Base-by-base conservation (phyloP, 2,113 vertebrate species). In the Caranx ignobilis region DNA sequence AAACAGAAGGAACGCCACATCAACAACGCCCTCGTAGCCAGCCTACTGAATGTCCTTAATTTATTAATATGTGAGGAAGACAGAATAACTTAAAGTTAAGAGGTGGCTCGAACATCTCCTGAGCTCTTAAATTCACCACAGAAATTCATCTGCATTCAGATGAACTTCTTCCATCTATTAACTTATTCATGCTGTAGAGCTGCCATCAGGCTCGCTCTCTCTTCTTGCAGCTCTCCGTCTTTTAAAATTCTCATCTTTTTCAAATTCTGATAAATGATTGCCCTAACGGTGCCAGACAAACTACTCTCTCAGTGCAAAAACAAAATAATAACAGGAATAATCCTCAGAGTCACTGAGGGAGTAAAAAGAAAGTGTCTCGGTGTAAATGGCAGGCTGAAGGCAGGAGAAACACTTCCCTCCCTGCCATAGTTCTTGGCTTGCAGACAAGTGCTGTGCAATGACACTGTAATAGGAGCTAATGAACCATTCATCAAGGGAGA, bases 391-490 rank as follows among this genome's bases (percentile, higher is more conserved):
- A 65, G 43, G 55, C 50, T 68, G 62, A 67, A 61, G 68, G 61
- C 48, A 50, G 61, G 35, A 72, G 59, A 80, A 82, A 52, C 65
- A 67, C 54, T 76, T 64, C 63, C 26, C 73, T 47, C 48, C 68
- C 63, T 60, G 76, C 55, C 50, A 65, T 57, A 57, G 85, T 66
- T 88, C 65, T 74, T 87, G 88, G 84, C 79, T 62, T 80, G 75
- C 69, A 75, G 81, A 86, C 76, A 85, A 81, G 82, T 64, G 69
- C 9, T 39, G 72, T 61, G 59, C 89, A 89, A 77, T 90, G 90
- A 75, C 83, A 81, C 70, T 81, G 82, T 91, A 91, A 89, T 89
- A 79, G 84, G 82, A 86, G 88, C 83, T 90, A 93, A 90, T 91
- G 86, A 91, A 89, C 45, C 89, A 77, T 91, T 89, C 71, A 87